Evolutionary conservation across 2,888 invertebrate genomes (phyloP).

Genomic region (Leucophenga montana): DNA sequence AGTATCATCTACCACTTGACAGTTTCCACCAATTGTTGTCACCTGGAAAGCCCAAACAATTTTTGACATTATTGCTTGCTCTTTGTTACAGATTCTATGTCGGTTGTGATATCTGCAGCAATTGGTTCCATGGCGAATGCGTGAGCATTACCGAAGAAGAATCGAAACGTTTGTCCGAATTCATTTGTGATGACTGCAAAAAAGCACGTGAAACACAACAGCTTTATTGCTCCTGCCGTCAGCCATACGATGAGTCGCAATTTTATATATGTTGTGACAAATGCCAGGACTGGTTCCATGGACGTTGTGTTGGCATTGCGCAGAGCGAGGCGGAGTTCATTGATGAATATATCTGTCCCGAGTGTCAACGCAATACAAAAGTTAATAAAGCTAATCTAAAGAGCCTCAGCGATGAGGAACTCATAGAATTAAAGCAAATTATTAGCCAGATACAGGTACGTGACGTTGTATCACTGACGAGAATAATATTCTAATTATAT

Average conservation of each 20-base stretch:
- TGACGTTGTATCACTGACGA: slow-evolving; percentile 28
- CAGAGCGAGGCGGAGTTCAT: slow-evolving; percentile 95
- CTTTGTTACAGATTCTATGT: slow-evolving; percentile 87
- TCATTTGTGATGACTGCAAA: slow-evolving; percentile 89
- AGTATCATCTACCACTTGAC: too few species aligned
- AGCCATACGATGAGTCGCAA: slow-evolving; percentile 97
- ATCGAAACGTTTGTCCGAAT: slow-evolving; percentile 92
- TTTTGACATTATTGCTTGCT: too few species aligned
- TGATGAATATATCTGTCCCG: slow-evolving; percentile 96
- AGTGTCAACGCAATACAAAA: slow-evolving; percentile 91
- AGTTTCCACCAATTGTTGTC: too few species aligned
- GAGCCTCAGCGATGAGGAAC: slow-evolving; percentile 84
- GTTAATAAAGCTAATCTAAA: slow-evolving; percentile 94
- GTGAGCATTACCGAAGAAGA: slow-evolving; percentile 94
- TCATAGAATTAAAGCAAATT: slow-evolving; percentile 86
- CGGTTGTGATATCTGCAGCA: slow-evolving; percentile 96
- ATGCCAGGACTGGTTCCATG: slow-evolving; percentile 99
- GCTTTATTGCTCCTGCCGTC: slow-evolving; percentile 95
- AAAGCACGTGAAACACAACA: slow-evolving; percentile 91
- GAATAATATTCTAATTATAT: too few species aligned
- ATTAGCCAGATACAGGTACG: slow-evolving; percentile 90
- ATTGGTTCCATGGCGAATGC: slow-evolving; percentile 99
- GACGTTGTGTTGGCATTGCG: slow-evolving; percentile 94
- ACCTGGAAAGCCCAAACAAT: neutral
- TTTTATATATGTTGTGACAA: slow-evolving; percentile 99